These are phyloP conservation scores for Pseudomyrmex pallidus DNA, from an alignment of 1,140 invertebrate genomes.

Conservation along the genomic window DNA sequence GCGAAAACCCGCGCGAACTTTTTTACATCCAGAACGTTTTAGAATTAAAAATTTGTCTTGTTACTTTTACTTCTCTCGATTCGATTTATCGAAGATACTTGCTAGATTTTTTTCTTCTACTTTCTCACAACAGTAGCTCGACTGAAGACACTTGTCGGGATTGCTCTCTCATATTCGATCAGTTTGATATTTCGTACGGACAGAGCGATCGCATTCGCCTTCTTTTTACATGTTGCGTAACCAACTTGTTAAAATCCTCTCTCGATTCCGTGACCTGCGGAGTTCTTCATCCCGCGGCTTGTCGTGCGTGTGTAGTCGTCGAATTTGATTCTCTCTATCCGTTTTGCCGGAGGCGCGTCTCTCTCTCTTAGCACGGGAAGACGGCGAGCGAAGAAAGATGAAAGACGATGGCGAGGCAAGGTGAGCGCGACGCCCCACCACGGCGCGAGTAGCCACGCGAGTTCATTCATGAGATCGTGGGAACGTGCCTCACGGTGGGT, in stretches of 20 bases:
- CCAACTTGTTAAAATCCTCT: constrained; percentile 35
- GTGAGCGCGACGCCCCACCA: constrained; percentile 76
- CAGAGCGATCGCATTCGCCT: not conserved
- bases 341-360: constrained; percentile 16
- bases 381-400: constrained; percentile 60
- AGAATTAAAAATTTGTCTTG: too few species aligned
- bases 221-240: not conserved
- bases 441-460: constrained; percentile 82
- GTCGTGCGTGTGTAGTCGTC: constrained; percentile 15
- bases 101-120: too few species aligned
- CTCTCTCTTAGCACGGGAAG: constrained; percentile 65
- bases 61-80: too few species aligned
- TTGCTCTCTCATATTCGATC: not conserved
- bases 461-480: constrained; percentile 86
- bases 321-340: constrained; percentile 53
- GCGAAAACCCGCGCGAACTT: too few species aligned
- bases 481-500: constrained; percentile 82
- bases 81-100: too few species aligned
- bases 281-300: constrained; percentile 3
- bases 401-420: constrained; percentile 63
- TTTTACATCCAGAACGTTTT: too few species aligned
- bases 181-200: not conserved
- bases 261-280: not conserved
- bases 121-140: too few species aligned
- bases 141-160: too few species aligned